phyloP scores from a whole-genome alignment of 2,797 vertebrate genomes.

The Ctenosaura bakeri region DNA sequence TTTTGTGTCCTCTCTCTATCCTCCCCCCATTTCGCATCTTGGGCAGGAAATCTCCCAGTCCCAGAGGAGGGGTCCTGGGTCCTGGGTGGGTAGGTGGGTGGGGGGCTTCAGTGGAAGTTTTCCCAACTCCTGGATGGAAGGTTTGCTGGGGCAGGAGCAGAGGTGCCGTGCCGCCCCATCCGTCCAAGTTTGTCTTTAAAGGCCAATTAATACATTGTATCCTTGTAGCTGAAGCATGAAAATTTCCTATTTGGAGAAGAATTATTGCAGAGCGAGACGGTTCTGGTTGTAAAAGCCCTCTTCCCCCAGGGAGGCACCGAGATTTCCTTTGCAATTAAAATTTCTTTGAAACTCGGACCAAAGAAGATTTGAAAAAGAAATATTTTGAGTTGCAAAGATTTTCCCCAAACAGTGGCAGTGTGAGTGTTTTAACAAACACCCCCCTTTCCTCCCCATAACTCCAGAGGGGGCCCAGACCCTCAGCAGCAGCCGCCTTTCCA shows the following conservation, averaged over 20 bases:
- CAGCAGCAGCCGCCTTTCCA: slow-evolving; percentile 33
- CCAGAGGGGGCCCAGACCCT: neutral
- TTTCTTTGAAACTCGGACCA: slow-evolving; percentile 83
- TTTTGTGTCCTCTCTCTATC: too few relatives aligned
- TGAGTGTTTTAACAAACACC: slow-evolving; percentile 70
- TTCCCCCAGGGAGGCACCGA: slow-evolving; percentile 79
- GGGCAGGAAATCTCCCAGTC: too few relatives aligned
- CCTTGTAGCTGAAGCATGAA: slow-evolving; percentile 75
- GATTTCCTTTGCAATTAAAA: slow-evolving; percentile 86
- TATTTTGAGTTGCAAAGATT: slow-evolving; percentile 73
- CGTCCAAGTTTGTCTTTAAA: slow-evolving; percentile 47
- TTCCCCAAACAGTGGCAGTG: slow-evolving; percentile 69
- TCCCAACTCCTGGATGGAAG: neutral
- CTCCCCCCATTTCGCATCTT: too few relatives aligned
- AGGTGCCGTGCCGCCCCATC: neutral
- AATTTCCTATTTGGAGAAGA: slow-evolving; percentile 77
- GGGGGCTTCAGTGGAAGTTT: neutral
- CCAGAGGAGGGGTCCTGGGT: too few relatives aligned
- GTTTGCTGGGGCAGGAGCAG: too few relatives aligned
- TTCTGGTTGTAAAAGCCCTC: slow-evolving; percentile 74
- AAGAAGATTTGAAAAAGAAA: slow-evolving; percentile 79
- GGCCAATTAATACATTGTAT: slow-evolving; percentile 69
- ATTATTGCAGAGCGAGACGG: slow-evolving; percentile 74
- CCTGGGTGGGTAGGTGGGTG: neutral
- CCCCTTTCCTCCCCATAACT: slow-evolving; percentile 52